phyloP scores from a whole-genome alignment of 1,140 invertebrate species.

The Contarinia nasturtii region DNA sequence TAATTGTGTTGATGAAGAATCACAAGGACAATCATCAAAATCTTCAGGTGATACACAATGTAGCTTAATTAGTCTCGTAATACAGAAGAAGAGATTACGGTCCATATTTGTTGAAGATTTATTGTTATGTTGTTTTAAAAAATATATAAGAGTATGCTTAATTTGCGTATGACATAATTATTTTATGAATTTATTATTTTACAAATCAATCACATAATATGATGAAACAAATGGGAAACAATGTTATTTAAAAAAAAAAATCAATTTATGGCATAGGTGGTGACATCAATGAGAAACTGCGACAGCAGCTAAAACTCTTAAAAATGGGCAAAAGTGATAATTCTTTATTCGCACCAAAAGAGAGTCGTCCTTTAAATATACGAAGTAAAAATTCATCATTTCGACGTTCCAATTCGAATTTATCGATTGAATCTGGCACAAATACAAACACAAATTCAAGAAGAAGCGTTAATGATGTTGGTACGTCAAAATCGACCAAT shows the following conservation, averaged over 20 bases:
- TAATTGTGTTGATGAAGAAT: no score
- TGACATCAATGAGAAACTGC: background rate
- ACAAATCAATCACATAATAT: no score
- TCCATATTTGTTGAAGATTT: no score
- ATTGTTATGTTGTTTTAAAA: no score
- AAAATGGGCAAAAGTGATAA: background rate
- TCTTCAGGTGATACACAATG: no score
- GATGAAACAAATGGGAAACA: no score
- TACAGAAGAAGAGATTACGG: no score
- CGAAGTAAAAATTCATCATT: background rate
- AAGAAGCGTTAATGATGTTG: background rate
- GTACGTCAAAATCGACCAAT: background rate
- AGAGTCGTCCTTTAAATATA: background rate
- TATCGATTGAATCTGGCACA: background rate
- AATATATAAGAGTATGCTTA: no score
- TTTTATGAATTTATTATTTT: no score
- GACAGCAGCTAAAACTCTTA: background rate
- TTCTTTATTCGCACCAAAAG: background rate
- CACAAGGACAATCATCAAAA: no score
- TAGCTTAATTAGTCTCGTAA: no score
- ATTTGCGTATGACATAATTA: no score
- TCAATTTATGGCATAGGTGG: background rate
- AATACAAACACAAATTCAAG: background rate
- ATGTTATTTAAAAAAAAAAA: background rate
- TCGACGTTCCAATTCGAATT: background rate